Evolutionary conservation across 2,888 invertebrate genomes (phyloP), one percentile per base, ranked within the genome.

Genomic region (Oscheius onirici): DNA sequence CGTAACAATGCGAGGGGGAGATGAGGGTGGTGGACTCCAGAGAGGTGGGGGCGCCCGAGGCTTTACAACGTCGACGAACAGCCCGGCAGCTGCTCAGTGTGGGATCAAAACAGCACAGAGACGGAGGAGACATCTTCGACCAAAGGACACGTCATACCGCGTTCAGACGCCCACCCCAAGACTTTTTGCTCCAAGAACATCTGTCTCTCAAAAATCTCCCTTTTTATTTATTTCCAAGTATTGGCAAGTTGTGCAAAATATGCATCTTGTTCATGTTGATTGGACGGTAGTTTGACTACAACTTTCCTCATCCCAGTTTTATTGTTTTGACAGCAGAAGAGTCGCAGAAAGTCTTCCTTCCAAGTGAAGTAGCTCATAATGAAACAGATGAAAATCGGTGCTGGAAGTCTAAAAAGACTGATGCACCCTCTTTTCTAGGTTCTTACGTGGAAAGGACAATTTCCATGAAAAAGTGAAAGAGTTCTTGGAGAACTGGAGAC

Each of bases 61-160:
- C 63, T 63, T 63, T 63, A 63, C 63, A 63, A 63, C 63, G 46
- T 11, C 61, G 20, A 26, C 63, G 24, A 40, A 41, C 60, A 60
- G 55, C 26, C 55, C 28, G 28, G 26, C 55, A n/a, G 24, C 22
- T 24, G 52, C 52, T 22, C 20, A 6, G 46, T 28, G 46, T 63
- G 63, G 46, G 41, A 60, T 63, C 63, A 63, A 63, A 63, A 63
- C 46, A 63, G 63, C 63, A 24, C 20, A 41, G 24, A 17, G 46
- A n/a, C n/a, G n/a, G n/a, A n/a, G n/a, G n/a, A 20, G n/a, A 26
- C 46, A 46, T 28, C 28, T 44, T 26, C 46, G 24, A n/a, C 15
- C 15, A 24, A n/a, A 17, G 49, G 17, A 49, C 20, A 49, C 17
- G 49, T 34, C 34, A 34, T 34, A n/a, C 8, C 34, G 34, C 34